Evolutionary conservation across 2,113 vertebrate species (phyloP).

Genomic region (Arothron firmamentum): DNA sequence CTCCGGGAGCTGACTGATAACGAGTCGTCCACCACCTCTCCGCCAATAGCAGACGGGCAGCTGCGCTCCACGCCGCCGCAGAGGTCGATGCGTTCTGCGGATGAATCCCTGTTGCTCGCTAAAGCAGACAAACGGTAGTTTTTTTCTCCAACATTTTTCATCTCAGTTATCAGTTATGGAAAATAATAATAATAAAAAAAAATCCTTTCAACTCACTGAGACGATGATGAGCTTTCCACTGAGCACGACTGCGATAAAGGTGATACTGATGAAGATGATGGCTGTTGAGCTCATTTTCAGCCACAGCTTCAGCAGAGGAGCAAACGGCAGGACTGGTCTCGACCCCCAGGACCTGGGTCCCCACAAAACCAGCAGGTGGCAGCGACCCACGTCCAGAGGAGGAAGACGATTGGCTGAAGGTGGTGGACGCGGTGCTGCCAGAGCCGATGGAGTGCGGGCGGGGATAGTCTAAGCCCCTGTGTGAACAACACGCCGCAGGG

Average conservation of each 20-base stretch:
- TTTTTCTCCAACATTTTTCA: neutral
- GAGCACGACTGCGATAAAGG: constrained; percentile 42
- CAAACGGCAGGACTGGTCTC: constrained; percentile 27
- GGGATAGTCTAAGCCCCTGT: constrained; percentile 62
- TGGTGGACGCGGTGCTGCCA: constrained; percentile 74
- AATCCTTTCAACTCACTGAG: constrained; percentile 52
- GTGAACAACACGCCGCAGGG: constrained; percentile 70
- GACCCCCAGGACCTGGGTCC: constrained; percentile 32
- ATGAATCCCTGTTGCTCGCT: constrained; percentile 71
- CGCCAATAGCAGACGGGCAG: constrained; percentile 67
- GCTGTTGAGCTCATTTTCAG: constrained; percentile 67
- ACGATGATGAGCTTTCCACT: constrained; percentile 46
- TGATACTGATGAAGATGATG: constrained; percentile 48
- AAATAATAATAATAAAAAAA: neutral
- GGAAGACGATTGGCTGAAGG: constrained; percentile 74
- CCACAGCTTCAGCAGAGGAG: constrained; percentile 45
- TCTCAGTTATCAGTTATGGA: too few relatives aligned
- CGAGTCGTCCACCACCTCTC: constrained; percentile 53
- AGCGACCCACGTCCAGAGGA: constrained; percentile 76
- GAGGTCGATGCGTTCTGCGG: constrained; percentile 61
- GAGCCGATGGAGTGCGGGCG: constrained; percentile 74
- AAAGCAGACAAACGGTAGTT: constrained; percentile 15
- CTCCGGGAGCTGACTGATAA: constrained; percentile 38
- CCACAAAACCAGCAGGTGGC: constrained; percentile 58
- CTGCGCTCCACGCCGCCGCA: constrained; percentile 68